phyloP scores from a whole-genome alignment of 2,113 vertebrate genomes.

The Tyrannus savana region DNA sequence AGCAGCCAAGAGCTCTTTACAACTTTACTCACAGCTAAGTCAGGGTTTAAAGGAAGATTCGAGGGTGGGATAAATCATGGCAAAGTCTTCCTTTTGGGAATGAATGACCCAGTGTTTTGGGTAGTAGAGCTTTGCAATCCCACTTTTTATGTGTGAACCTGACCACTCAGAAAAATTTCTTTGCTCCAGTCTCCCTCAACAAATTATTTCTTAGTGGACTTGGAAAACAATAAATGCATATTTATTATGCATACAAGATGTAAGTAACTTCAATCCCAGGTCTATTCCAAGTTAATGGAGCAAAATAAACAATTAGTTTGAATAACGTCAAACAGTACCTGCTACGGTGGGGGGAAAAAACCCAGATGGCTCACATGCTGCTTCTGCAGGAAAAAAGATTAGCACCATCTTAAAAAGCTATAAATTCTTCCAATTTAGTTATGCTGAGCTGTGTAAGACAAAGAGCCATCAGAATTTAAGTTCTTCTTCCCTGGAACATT shows the following conservation, averaged over 20 bases:
- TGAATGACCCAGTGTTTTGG: constrained; percentile 34
- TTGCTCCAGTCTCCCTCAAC: background rate
- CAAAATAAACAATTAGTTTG: constrained; percentile 24
- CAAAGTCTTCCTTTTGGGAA: constrained; percentile 28
- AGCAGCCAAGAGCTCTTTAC: constrained; percentile 7
- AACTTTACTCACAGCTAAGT: background rate
- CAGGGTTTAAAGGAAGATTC: constrained; percentile 22
- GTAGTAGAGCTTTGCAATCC: background rate
- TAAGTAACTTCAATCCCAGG: background rate
- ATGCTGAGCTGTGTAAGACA: background rate
- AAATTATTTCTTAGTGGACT: background rate
- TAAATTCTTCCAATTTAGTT: background rate
- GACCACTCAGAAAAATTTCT: background rate
- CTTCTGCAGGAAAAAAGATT: background rate
- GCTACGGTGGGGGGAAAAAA: accelerated
- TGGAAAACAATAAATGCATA: background rate
- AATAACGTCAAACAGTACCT: background rate
- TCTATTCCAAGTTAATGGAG: background rate
- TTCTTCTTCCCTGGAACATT: background rate
- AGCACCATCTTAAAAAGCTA: background rate
- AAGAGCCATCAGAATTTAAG: background rate
- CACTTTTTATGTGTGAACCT: background rate
- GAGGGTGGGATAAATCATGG: background rate
- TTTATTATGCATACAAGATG: background rate
- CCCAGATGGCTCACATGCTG: background rate